phyloP scores from a whole-genome alignment of 2,797 vertebrate genomes.

The Tokudaia tokunoshimensis region DNA sequence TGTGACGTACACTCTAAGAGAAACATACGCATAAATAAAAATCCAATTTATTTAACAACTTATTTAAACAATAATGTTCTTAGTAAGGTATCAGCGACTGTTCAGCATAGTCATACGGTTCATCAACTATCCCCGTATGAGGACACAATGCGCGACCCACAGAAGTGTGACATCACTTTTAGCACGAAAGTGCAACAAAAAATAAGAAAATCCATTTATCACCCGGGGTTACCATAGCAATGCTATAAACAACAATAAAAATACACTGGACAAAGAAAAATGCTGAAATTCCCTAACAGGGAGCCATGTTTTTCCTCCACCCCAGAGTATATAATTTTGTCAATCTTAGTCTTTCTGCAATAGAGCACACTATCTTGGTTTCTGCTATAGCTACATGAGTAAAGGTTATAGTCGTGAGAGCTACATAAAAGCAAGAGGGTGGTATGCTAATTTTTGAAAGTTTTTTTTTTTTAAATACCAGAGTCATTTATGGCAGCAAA shows the following conservation, averaged over 20 bases:
- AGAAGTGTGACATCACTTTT: background rate
- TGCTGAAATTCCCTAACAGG: conserved; percentile 14
- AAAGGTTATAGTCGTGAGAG: background rate
- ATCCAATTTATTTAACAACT: background rate
- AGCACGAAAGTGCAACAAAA: background rate
- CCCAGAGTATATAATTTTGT: background rate
- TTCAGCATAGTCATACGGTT: background rate
- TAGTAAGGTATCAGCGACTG: background rate
- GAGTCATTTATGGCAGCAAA: conserved; percentile 6
- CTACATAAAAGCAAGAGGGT: conserved; percentile 46
- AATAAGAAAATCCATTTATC: background rate
- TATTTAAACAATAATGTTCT: background rate
- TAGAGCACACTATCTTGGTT: background rate
- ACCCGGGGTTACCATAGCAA: background rate
- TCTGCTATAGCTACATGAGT: background rate
- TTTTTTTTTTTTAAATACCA: conserved; percentile 31
- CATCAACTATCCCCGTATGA: background rate
- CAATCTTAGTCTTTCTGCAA: background rate
- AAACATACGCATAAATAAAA: background rate
- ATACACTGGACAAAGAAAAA: background rate
- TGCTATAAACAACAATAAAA: background rate
- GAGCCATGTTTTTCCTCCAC: background rate
- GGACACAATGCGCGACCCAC: background rate
- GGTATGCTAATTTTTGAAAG: background rate
- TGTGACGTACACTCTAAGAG: background rate